Conservation (phyloP, 2,888 invertebrate species). For the Luperina nickerlii region DNA sequence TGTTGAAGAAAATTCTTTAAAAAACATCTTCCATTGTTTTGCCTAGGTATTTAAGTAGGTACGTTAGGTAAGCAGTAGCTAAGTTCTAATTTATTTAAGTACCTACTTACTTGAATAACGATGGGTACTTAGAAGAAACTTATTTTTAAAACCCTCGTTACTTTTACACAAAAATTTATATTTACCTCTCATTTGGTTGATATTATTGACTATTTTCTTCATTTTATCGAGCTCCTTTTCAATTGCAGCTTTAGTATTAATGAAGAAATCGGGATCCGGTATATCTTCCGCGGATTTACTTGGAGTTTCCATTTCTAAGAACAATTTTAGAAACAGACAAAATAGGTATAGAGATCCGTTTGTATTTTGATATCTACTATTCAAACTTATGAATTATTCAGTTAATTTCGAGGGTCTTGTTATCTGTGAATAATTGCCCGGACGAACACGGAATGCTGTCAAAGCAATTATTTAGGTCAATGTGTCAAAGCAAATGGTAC, state of each 20-base stretch:
- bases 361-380: slow-evolving; percentile 32
- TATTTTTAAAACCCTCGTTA: background rate
- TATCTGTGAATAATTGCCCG: slow-evolving; percentile 42
- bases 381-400: slow-evolving; percentile 59
- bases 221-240: slow-evolving; percentile 79
- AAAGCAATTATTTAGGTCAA: slow-evolving; percentile 25
- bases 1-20: background rate
- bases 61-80: background rate
- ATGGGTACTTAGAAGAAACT: background rate
- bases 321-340: slow-evolving; percentile 39
- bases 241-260: slow-evolving; percentile 72
- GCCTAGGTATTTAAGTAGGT: background rate
- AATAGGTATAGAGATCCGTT: slow-evolving; percentile 4
- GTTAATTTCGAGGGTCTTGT: slow-evolving; percentile 37
- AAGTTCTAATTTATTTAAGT: background rate
- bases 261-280: slow-evolving; percentile 76
- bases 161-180: background rate
- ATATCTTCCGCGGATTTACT: slow-evolving; percentile 66
- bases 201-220: slow-evolving; percentile 80
- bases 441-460: slow-evolving; percentile 31
- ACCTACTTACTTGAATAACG: background rate
- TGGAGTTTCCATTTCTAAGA: slow-evolving; percentile 65
- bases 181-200: slow-evolving; percentile 81
- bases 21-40: background rate
- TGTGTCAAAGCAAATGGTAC: slow-evolving; percentile 35